Evolutionary conservation across 2,113 vertebrate species (phyloP), one percentile per base, ranked within the genome.

Genomic region (Paramormyrops kingsleyae): DNA sequence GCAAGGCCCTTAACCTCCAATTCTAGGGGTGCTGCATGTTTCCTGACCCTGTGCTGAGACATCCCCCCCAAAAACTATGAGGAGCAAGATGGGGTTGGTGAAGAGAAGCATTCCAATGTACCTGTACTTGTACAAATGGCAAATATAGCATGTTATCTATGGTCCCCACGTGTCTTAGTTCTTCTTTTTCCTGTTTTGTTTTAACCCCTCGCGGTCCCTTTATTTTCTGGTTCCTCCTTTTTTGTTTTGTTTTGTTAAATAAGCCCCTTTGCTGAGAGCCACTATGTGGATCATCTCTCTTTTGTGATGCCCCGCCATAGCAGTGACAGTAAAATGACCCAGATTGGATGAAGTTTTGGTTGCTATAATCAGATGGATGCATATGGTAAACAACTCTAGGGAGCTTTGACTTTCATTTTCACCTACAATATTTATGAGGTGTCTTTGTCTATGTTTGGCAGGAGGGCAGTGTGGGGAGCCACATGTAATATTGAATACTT

Each of bases 331-430:
- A 50, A 87, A 42, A 90, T 92, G 91, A 94, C 92, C 93, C 90
- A 93, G 91, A 94, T 90, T 59, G 89, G 87, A 53, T n/a, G 88
- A 44, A 24, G 47, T 44, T 5, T 80, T 27, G 35, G 39, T 88
- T 90, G 91, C 74, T n/a, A 24, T 89, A 12, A 49, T 84, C 77
- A 84, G 46, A 77, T 88, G 47, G 88, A 90, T 91, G 91, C 89
- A 19, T 31, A 91, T 94, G 92, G 87, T 70, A 90, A 92, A 87
- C 84, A 39, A 89, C 86, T 89, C 50, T 19, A 88, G 90, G 94
- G 88, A 90, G 42, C 35, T 46, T 90, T 21, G 31, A 77, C 89
- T 92, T 92, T 87, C 90, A 91, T 94, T 94, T 92, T 94, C 87
- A 94, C 92, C 91, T 92, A 91, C 93, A 91, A 89, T 90, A n/a